Conservation (phyloP, 2,888 invertebrate species). For the Eupithecia pulchellata region DNA sequence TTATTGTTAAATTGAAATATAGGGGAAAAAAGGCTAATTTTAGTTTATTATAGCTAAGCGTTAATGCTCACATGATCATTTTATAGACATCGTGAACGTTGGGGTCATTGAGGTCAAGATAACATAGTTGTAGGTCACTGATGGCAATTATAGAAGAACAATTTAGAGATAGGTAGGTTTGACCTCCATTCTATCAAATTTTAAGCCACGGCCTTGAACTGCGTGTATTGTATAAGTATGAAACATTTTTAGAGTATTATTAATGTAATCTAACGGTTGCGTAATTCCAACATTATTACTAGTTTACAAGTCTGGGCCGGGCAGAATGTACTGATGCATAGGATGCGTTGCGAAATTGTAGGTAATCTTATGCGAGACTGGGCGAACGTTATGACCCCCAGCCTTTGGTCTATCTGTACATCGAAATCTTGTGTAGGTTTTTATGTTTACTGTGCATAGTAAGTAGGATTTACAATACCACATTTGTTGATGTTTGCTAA, state of each 20-base stretch:
- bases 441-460: slow-evolving; percentile 9
- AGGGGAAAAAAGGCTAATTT: too few relatives aligned
- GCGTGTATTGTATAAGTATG: slow-evolving; percentile 14
- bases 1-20: too few relatives aligned
- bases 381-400: slow-evolving; percentile 57
- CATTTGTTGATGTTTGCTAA: slow-evolving; percentile 10
- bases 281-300: slow-evolving; percentile 36
- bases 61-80: background rate
- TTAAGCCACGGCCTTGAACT: slow-evolving; percentile 36
- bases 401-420: slow-evolving; percentile 39
- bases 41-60: too few relatives aligned
- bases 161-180: slow-evolving; percentile 15
- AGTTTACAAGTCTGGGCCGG: slow-evolving; percentile 32
- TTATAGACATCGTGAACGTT: slow-evolving; percentile 11
- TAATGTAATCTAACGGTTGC: slow-evolving; percentile 43
- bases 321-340: slow-evolving; percentile 37
- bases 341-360: slow-evolving; percentile 52
- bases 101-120: slow-evolving; percentile 20
- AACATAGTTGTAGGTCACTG: slow-evolving; percentile 13
- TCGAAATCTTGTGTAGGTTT: slow-evolving; percentile 15
- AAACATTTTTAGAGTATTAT: slow-evolving; percentile 35
- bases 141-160: slow-evolving; percentile 15
- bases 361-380: slow-evolving; percentile 39
- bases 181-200: slow-evolving; percentile 31
- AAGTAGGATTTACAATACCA: slow-evolving; percentile 16